phyloP scores from a whole-genome alignment of 2,888 invertebrate species.

The Leptarthrus brevirostris region DNA sequence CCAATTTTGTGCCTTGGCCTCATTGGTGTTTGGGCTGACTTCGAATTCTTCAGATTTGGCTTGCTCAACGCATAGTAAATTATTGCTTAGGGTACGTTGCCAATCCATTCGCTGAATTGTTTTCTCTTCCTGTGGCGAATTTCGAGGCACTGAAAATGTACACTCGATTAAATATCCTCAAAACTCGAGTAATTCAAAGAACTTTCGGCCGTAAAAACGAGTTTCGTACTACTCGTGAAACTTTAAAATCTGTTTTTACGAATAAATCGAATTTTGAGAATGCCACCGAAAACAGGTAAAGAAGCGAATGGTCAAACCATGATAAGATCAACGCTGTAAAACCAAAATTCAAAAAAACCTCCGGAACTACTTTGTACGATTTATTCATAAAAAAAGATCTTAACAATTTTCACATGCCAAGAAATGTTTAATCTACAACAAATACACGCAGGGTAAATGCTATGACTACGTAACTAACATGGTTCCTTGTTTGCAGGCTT shows the following conservation, averaged over 20 bases:
- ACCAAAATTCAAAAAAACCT: constrained; percentile 23
- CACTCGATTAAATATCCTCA: constrained; percentile 47
- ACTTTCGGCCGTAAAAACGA: neutral
- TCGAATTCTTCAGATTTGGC: no score
- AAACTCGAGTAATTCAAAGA: constrained; percentile 14
- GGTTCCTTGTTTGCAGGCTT: constrained; percentile 37
- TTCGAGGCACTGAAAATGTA: constrained; percentile 11
- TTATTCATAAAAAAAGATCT: constrained; percentile 50
- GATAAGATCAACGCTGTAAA: neutral
- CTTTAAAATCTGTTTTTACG: constrained; percentile 46
- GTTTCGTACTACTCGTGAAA: neutral
- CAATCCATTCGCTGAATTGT: no score
- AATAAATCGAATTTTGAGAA: constrained; percentile 52
- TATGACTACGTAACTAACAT: constrained; percentile 32
- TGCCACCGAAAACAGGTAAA: neutral
- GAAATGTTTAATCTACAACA: constrained; percentile 8
- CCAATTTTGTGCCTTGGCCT: no score
- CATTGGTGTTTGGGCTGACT: no score
- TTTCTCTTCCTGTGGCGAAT: no score
- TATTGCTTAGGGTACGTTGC: no score
- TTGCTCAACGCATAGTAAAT: no score
- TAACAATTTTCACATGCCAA: constrained; percentile 27
- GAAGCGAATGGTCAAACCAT: neutral
- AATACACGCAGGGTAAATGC: no score
- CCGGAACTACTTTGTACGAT: constrained; percentile 36